Evolutionary conservation across 1,140 invertebrate genomes (phyloP).

Genomic region (Gonatopus flavifemur): DNA sequence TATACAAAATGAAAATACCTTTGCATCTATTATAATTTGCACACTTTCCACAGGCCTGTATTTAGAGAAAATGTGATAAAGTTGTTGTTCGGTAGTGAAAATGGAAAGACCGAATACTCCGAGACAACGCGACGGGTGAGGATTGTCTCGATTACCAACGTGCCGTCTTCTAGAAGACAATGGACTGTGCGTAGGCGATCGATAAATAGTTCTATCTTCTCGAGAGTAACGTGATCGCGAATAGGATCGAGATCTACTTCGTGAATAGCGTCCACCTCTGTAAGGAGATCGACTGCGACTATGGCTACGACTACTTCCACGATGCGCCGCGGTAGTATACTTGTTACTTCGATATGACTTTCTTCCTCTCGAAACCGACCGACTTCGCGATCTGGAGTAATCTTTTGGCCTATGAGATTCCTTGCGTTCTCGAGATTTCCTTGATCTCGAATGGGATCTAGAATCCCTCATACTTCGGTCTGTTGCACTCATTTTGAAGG

Average conservation of each 20-base stretch:
- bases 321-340: slow-evolving; percentile 37
- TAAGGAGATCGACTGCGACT: slow-evolving; percentile 60
- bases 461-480: slow-evolving; percentile 45
- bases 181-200: slow-evolving; percentile 60
- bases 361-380: slow-evolving; percentile 44
- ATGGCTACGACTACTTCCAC: slow-evolving; percentile 48
- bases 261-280: slow-evolving; percentile 55
- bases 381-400: slow-evolving; percentile 51
- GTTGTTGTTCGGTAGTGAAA: slow-evolving; percentile 88
- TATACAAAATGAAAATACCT: slow-evolving; percentile 63
- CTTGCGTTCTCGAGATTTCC: slow-evolving; percentile 44
- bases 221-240: slow-evolving; percentile 51
- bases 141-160: slow-evolving; percentile 74
- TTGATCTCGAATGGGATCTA: slow-evolving; percentile 48
- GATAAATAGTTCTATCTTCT: slow-evolving; percentile 43
- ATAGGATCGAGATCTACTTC: slow-evolving; percentile 59
- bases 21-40: slow-evolving; percentile 94
- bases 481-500: slow-evolving; percentile 29
- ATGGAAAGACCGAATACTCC: slow-evolving; percentile 94
- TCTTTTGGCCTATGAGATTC: slow-evolving; percentile 46
- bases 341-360: slow-evolving; percentile 47
- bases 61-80: slow-evolving; percentile 91
- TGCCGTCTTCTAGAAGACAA: slow-evolving; percentile 64
- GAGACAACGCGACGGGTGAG: slow-evolving; percentile 83
- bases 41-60: slow-evolving; percentile 91